A percentile compares a stretch with the other conserved stretches of the same genome.
These are phyloP conservation scores for Pentalonia nigronervosa DNA, from an alignment of 1,140 invertebrate genomes.

Conservation along the genomic window DNA sequence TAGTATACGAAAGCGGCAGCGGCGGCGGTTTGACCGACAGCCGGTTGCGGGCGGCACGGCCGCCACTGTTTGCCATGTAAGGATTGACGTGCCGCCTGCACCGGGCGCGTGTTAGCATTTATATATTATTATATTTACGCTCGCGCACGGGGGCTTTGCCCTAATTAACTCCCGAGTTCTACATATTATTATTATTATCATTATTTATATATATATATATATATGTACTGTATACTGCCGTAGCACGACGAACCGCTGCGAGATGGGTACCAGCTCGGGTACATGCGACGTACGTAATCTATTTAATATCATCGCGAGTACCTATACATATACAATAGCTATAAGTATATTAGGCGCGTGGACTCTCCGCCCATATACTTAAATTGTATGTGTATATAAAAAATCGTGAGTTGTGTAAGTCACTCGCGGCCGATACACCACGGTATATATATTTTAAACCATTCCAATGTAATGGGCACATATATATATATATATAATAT, in stretches of 20 bases:
- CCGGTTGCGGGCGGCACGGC: neutral
- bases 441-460: neutral
- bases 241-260: neutral
- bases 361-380: neutral
- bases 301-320: neutral
- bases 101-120: constrained; percentile 31
- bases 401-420: neutral
- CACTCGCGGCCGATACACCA: too few species aligned
- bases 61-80: constrained; percentile 53
- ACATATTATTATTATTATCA: neutral
- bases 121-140: constrained; percentile 23
- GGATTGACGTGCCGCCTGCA: constrained; percentile 46
- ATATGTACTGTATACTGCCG: neutral
- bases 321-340: neutral
- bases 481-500: too few species aligned
- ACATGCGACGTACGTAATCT: neutral
- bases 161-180: constrained; percentile 47
- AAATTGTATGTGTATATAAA: neutral
- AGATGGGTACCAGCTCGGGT: neutral
- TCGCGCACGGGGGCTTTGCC: constrained; percentile 45
- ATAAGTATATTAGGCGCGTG: neutral
- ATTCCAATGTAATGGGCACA: too few species aligned
- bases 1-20: constrained; percentile 11
- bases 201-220: neutral
- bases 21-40: constrained; percentile 30